Conservation (phyloP, 2,797 vertebrate species). For the Liasis olivaceus region DNA sequence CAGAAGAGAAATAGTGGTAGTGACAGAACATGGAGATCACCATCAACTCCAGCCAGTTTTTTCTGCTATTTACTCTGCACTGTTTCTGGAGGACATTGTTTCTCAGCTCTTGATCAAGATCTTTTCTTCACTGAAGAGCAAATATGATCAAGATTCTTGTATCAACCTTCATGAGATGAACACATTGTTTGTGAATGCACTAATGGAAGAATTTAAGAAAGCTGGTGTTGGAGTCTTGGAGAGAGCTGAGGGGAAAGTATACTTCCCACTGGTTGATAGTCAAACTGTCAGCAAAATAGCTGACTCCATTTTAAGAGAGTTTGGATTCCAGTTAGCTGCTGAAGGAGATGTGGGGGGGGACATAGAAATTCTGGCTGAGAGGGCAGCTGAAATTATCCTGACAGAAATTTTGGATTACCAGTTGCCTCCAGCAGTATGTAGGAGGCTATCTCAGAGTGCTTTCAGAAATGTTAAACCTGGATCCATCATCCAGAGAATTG, state of each 20-base stretch:
- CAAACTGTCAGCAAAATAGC: background rate
- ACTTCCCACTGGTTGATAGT: background rate
- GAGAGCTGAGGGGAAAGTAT: background rate
- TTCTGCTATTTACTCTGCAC: conserved; percentile 50
- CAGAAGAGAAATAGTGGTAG: conserved; percentile 14
- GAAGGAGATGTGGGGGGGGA: conserved; percentile 13
- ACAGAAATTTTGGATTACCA: conserved; percentile 60
- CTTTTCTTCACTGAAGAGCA: conserved; percentile 40
- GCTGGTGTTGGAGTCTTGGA: background rate
- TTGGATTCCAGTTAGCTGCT: conserved; percentile 43
- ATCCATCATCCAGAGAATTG: background rate
- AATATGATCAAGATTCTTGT: background rate
- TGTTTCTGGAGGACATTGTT: conserved; percentile 60
- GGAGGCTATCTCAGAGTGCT: background rate
- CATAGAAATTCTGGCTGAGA: background rate
- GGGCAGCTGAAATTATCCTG: conserved; percentile 48
- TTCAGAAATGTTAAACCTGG: background rate
- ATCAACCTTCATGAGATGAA: conserved; percentile 4
- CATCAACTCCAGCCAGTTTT: background rate
- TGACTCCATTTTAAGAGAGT: conserved; percentile 17
- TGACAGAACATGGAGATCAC: conserved; percentile 1
- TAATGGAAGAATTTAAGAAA: conserved; percentile 7
- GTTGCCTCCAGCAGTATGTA: conserved; percentile 29
- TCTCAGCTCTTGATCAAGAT: conserved; percentile 42
- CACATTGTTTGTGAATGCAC: background rate